Evolutionary conservation across 2,888 invertebrate species (phyloP).

Genomic region (Eupeodes latifasciatus): DNA sequence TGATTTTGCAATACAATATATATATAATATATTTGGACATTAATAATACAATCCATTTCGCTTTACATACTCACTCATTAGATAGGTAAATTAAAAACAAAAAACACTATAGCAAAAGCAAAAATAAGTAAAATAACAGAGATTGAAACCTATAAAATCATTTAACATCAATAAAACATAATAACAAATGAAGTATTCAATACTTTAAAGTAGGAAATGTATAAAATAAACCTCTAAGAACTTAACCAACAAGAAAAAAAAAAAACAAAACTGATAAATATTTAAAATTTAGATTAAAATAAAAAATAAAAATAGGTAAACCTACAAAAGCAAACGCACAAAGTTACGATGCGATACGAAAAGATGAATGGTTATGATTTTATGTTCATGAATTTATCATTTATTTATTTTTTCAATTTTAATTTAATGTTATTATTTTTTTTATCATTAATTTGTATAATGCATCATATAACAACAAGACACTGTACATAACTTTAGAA

Average conservation of each 20-base stretch:
- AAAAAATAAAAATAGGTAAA: constrained; percentile 54
- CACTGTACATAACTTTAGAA: constrained; percentile 62
- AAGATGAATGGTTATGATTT: constrained; percentile 54
- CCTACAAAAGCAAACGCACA: constrained; percentile 71
- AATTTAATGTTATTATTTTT: constrained; percentile 9
- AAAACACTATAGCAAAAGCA: constrained; percentile 4
- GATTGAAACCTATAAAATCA: constrained; percentile 37
- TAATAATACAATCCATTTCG: constrained; percentile 58
- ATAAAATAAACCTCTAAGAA: constrained; percentile 61
- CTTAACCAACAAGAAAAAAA: constrained; percentile 31
- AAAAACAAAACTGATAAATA: constrained; percentile 45
- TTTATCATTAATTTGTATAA: constrained; percentile 52
- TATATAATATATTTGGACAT: constrained; percentile 32
- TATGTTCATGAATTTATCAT: constrained; percentile 16
- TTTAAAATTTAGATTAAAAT: constrained; percentile 41
- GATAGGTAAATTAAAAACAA: constrained; percentile 69
- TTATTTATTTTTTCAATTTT: constrained; percentile 20
- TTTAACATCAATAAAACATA: constrained; percentile 39
- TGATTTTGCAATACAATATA: constrained; percentile 9
- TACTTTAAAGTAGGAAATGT: constrained; percentile 62
- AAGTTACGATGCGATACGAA: constrained; percentile 72
- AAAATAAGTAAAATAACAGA: constrained; percentile 21
- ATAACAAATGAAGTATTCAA: constrained; percentile 39
- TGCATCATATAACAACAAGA: constrained; percentile 47
- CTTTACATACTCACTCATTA: constrained; percentile 71